Base-by-base conservation (phyloP, 2,797 vertebrate genomes). In the Diplodus puntazzo region DNA sequence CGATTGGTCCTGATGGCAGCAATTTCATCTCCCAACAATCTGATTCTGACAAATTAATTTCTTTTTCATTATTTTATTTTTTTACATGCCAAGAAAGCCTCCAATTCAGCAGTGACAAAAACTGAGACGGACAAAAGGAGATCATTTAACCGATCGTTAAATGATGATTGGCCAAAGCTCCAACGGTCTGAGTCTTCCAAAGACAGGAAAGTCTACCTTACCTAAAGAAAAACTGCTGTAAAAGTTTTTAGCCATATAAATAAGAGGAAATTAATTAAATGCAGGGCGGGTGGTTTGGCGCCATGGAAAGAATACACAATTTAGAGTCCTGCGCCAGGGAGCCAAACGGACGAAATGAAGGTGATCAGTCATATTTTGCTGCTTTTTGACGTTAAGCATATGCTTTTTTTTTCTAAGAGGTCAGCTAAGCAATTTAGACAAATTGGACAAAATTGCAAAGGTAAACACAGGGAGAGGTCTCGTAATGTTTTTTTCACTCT, bases 211-310 rank as follows among this genome's bases (percentile, higher is more conserved):
- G 94, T 95, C 94, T 92, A 93, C 94, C 91, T 92, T 94, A 85
- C 89, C 83, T 95, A 92, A 88, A 89, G 79, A 86, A 85, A 92
- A 95, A 83, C 79, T 81, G 87, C 92, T 93, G 92, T 89, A 90
- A 14, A 91, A 79, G 87, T 85, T 91, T 25, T 91, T 66, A 89
- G 91, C 84, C 91, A 80, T 82, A 92, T 95, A 95, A 96, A 96
- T 84, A 95, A 95, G 96, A 96, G 97, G 96, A 97, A 97, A 97
- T 97, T 96, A 97, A 98, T 97, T 96, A 96, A 97, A 96, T 94
- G 95, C 87, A 94, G 95, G 93, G 95, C 88, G 92, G 95, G 92
- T 94, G 95, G 95, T 96, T 95, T 95, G 97, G 96, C 94, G 93
- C 97, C 94, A 92, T 92, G 94, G 95, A 96, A 96, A 96, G 93